Base-by-base conservation (phyloP, 2,888 invertebrate species). In the Hedya salicella region DNA sequence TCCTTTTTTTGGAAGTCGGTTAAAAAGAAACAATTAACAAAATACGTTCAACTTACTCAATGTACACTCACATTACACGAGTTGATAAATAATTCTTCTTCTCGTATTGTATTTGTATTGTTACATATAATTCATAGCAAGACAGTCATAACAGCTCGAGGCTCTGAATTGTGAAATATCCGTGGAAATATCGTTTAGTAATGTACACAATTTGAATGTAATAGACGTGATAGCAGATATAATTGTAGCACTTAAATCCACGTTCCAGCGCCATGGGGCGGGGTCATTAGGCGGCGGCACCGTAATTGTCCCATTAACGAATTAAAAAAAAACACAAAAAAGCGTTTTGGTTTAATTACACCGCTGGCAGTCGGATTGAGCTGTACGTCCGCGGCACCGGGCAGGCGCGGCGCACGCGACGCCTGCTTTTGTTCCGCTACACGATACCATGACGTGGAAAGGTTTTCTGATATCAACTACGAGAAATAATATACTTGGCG, bases 241-340 rank as follows among this genome's bases (percentile, higher is more conserved):
- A 56, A 44, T 56, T 25, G 42, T 40, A 30, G 54, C 42, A 42
- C 25, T 56, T 30, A 30, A 56, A 54, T 21, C 42, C 40, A 25
- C 25, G 56, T 40, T 14, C 16, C 21, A n/a, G n/a, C n/a, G n/a
- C n/a, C n/a, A n/a, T 25, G 42, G 16, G 14, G 42, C 21, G 17
- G 14, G 11, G 54, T 14, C 46, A 44, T 53, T 53, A 53, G 36
- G 8, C 9, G 36, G 36, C 11, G 36, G 9, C 36, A 9, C 36
- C 42, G 25, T 57, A 57, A 57, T 46, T 46, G 46, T 32, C 32
- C 57, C 32, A 57, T 57, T 57, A 57, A 32, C 46, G 17, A 57
- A 57, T 56, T 32, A 57, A 13, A 46, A 32, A n/a, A 32, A 57
- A 57, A 57, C 44, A 57, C 44, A 57, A 46, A 57, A 46, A 46